A percentile compares a stretch with the other conserved stretches of the same genome.
phyloP scores from a whole-genome alignment of 1,140 invertebrate species.

The Apis cerana region DNA sequence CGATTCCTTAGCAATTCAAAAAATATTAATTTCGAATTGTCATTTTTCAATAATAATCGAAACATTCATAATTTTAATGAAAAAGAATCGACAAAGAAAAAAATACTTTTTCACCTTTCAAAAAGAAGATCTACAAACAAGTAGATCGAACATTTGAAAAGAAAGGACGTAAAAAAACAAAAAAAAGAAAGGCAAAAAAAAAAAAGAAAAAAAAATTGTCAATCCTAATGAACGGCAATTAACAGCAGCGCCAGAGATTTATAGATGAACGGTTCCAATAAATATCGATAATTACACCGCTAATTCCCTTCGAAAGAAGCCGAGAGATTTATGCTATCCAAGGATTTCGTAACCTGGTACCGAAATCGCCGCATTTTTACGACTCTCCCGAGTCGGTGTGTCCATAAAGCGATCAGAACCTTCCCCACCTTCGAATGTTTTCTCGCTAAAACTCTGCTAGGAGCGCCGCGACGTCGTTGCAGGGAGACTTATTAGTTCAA shows the following conservation, averaged over 20 bases:
- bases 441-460: slow-evolving; percentile 11
- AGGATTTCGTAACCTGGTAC: background rate
- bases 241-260: slow-evolving; percentile 31
- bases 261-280: slow-evolving; percentile 1
- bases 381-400: slow-evolving; percentile 16
- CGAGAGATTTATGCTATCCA: slow-evolving; percentile 23
- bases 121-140: too few species aligned
- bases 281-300: slow-evolving; percentile 36
- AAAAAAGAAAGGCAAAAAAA: background rate
- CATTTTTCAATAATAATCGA: too few species aligned
- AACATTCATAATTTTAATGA: too few species aligned
- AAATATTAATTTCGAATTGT: too few species aligned
- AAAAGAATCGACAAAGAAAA: too few species aligned
- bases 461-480: slow-evolving; percentile 35
- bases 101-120: too few species aligned
- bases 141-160: too few species aligned
- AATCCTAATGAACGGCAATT: slow-evolving; percentile 17
- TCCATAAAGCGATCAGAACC: slow-evolving; percentile 2
- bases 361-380: slow-evolving; percentile 28
- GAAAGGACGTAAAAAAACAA: background rate
- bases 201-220: too few species aligned
- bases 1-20: too few species aligned
- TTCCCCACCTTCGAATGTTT: slow-evolving; percentile 1
- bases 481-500: slow-evolving; percentile 51
- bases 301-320: slow-evolving; percentile 24